Conservation (phyloP, 2,797 vertebrate genomes). For the Chelonia mydas region DNA sequence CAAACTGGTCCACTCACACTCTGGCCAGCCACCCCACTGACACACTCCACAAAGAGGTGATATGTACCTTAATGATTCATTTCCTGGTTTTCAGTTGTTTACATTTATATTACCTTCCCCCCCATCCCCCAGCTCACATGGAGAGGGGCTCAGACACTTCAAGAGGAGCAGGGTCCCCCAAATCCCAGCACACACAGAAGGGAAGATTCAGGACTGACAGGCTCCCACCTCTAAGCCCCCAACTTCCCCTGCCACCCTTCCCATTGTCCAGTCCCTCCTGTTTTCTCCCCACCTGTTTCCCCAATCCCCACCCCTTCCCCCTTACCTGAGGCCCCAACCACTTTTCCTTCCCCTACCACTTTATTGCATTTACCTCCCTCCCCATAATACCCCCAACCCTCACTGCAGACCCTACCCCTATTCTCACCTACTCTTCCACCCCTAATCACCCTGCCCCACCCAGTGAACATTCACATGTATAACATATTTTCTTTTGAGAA, state of each 20-base stretch:
- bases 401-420: not conserved
- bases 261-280: not conserved
- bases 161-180: not conserved
- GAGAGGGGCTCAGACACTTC: not conserved
- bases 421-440: not conserved
- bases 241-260: not conserved
- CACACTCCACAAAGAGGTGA: not conserved
- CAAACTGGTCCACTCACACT: not conserved
- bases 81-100: not conserved
- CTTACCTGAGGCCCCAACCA: not conserved
- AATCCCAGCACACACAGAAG: not conserved
- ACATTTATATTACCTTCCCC: not conserved
- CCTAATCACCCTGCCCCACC: not conserved
- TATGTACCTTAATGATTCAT: not conserved
- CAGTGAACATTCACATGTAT: not conserved
- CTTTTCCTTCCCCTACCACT: not conserved
- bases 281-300: not conserved
- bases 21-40: not conserved
- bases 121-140: not conserved
- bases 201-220: not conserved
- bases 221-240: not conserved
- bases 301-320: no score
- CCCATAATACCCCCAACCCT: not conserved
- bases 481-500: not conserved
- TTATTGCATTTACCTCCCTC: not conserved